Evolutionary conservation across 2,113 vertebrate species (phyloP).

Genomic region (Eupsittula cactorum): DNA sequence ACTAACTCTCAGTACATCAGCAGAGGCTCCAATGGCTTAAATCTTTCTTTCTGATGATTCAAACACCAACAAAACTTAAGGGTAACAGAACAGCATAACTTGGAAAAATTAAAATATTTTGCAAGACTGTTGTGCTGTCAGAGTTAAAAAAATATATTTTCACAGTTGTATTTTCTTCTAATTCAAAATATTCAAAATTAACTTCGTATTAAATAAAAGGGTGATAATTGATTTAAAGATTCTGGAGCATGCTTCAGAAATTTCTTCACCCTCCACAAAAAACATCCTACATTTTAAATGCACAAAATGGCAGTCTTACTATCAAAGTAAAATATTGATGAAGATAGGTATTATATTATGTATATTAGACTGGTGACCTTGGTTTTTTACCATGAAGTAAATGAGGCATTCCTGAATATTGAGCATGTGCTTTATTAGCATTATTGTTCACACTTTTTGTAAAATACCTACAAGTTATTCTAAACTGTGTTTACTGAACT

Average conservation of each 20-base stretch:
- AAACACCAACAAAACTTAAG: not conserved
- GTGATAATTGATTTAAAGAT: not conserved
- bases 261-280: not conserved
- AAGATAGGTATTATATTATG: not conserved
- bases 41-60: not conserved
- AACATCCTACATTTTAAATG: not conserved
- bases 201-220: not conserved
- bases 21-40: not conserved
- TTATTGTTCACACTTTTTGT: not conserved
- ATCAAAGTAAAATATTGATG: not conserved
- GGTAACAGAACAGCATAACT: not conserved
- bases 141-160: not conserved
- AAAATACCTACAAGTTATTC: not conserved
- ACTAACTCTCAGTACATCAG: not conserved
- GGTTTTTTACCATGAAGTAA: not conserved
- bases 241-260: not conserved
- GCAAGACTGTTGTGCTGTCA: not conserved
- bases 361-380: not conserved
- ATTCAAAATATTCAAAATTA: not conserved
- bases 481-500: not conserved
- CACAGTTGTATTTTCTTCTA: not conserved
- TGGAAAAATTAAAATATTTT: not conserved
- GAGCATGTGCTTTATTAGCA: not conserved
- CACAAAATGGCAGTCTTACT: not conserved
- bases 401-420: not conserved